Conservation (phyloP, 2,888 invertebrate species). For the Nasonovia ribisnigri region DNA sequence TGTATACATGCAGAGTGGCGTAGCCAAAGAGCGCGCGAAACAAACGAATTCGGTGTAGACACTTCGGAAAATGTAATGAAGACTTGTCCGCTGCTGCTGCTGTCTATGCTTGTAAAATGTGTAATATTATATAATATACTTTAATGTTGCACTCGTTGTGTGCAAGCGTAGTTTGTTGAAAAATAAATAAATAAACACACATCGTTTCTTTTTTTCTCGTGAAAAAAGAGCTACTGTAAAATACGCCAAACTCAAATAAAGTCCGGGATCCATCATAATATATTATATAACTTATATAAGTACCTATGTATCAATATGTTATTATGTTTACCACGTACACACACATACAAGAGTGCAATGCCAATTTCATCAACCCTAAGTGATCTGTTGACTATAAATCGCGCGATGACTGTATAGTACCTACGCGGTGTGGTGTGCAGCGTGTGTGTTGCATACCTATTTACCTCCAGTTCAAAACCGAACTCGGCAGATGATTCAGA, state of each 20-base stretch:
- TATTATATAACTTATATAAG: not conserved
- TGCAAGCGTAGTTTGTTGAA: not conserved
- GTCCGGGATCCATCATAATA: not conserved
- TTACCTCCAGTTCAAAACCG: not conserved
- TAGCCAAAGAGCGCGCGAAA: not conserved
- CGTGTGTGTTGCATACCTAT: not conserved
- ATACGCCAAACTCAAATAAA: not conserved
- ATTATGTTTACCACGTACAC: not conserved
- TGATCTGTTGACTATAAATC: not conserved
- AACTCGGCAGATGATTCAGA: not conserved
- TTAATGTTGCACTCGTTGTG: not conserved
- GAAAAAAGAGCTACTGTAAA: not conserved
- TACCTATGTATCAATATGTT: no score
- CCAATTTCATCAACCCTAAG: not conserved
- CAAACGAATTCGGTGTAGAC: not conserved
- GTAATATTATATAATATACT: not conserved
- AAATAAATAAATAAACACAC: not conserved
- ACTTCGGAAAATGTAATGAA: not conserved
- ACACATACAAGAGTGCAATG: not conserved
- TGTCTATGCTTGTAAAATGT: no score
- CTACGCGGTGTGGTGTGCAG: not conserved
- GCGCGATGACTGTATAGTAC: not conserved
- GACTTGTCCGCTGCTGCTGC: not conserved
- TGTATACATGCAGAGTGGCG: no score
- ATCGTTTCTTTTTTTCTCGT: not conserved